Evolutionary conservation across 2,888 invertebrate genomes (phyloP), one percentile per base, ranked within the genome.

Genomic region (Dasysyrphus albostriatus): DNA sequence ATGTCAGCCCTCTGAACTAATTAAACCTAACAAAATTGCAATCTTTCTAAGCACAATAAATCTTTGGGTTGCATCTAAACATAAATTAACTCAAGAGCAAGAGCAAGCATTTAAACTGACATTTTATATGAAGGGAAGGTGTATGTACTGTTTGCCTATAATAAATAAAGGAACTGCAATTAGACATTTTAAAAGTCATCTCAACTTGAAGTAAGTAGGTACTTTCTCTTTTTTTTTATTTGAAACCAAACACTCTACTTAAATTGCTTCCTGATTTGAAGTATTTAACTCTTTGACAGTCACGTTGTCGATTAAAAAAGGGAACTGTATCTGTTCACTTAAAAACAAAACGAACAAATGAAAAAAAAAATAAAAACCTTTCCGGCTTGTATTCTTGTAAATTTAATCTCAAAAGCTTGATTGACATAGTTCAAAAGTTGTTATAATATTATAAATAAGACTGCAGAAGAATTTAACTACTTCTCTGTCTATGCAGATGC

Each of bases 231-330:
- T 34, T 58, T 58, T 34, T 78, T 73, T 37, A 19, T 47, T 72
- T 77, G 73, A 79, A 49, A 83, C 44, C 51, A 78, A 61, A 69
- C 73, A 83, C 59, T 83, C 54, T 34, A 59, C 12, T 67, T 61
- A 51, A 65, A 83, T 54, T 83, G 54, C 39, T 83, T 83, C 83
- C 83, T 79, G 83, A 83, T 79, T 83, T 67, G 16, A 29, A 44
- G 51, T 59, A 82, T 51, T 67, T 39, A 42, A 82, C 77, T 70
- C 72, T 65, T 77, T 81, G 81, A 76, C 67, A 83, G 82, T 77
- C 82, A 78, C 82, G 82, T 65, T 65, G 39, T 58, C 34, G 61
- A 49, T 65, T 34, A 32, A 77, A 42, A 39, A 58, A 58, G 61
- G 61, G 61, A 61, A 42, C 5, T 61, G 24, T 2, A 61, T 42